Evolutionary conservation across 2,797 vertebrate species (phyloP).

Genomic region (Lacerta agilis): DNA sequence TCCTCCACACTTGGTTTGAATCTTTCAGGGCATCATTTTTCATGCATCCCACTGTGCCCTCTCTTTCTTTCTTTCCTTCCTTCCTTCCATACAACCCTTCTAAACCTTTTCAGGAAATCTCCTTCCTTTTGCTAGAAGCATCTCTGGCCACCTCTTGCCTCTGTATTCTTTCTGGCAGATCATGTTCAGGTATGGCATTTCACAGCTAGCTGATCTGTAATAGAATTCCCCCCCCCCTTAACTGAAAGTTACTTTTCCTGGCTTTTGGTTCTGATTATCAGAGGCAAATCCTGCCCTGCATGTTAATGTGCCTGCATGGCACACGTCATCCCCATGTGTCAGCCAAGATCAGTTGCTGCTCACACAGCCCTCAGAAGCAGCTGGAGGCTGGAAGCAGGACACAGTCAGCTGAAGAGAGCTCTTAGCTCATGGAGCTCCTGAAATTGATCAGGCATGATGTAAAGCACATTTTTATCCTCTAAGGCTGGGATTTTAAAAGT

Average conservation of each 20-base stretch:
- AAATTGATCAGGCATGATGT: neutral
- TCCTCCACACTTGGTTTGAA: neutral
- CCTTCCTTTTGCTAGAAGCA: conserved; percentile 17
- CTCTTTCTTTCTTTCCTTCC: too few relatives aligned
- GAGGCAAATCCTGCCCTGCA: conserved; percentile 56
- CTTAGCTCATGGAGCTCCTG: neutral
- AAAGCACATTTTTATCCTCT: neutral
- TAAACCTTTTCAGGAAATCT: neutral
- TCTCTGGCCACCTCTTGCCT: conserved; percentile 15
- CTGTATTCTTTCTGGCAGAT: conserved; percentile 18
- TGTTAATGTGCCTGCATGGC: conserved; percentile 21
- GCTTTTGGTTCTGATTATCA: conserved; percentile 59
- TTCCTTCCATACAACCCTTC: too few relatives aligned
- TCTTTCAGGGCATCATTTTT: neutral
- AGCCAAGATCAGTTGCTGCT: conserved; percentile 9
- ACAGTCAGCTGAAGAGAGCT: neutral
- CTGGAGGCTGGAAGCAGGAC: conserved; percentile 7
- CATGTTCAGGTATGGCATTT: conserved; percentile 65
- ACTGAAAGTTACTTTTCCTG: conserved; percentile 54
- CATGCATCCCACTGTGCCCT: too few relatives aligned
- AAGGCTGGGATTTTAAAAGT: conserved; percentile 5
- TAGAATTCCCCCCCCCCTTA: conserved; percentile 41
- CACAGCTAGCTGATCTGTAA: conserved; percentile 67
- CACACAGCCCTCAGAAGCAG: neutral
- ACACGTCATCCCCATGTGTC: neutral